Evolutionary conservation across 2,113 vertebrate genomes (phyloP).

Genomic region (Heterotis niloticus): DNA sequence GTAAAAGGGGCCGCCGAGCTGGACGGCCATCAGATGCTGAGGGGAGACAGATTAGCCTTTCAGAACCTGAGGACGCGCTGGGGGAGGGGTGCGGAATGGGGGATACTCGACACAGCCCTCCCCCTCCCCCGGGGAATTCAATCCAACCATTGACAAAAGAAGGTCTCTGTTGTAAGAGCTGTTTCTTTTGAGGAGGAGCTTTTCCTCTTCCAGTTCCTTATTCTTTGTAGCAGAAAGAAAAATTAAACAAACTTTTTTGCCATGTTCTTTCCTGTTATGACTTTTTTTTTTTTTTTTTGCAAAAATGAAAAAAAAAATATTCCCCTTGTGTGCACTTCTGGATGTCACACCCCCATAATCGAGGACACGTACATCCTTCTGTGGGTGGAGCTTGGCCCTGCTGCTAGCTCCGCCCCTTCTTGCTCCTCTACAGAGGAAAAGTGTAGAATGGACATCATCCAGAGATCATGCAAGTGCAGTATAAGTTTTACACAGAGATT

Average conservation of each 20-base stretch:
- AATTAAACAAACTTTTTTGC: slow-evolving; percentile 36
- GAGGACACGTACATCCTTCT: background rate
- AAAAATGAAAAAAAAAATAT: background rate
- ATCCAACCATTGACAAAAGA: slow-evolving; percentile 62
- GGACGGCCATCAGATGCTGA: slow-evolving; percentile 52
- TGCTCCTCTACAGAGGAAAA: background rate
- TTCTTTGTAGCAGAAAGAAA: slow-evolving; percentile 58
- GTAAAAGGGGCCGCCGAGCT: slow-evolving; percentile 48
- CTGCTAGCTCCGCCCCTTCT: too few species aligned
- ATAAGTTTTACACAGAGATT: too few species aligned
- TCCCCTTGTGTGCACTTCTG: background rate
- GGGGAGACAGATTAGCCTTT: slow-evolving; percentile 53
- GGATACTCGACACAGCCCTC: slow-evolving; percentile 44
- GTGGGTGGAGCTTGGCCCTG: too few species aligned
- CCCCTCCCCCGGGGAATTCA: slow-evolving; percentile 60
- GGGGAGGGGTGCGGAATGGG: slow-evolving; percentile 44
- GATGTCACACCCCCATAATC: too few species aligned
- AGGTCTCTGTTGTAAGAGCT: slow-evolving; percentile 48
- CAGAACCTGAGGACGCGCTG: slow-evolving; percentile 44
- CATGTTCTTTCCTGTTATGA: background rate
- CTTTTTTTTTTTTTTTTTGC: too few species aligned
- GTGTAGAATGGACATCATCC: background rate
- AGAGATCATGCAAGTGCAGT: background rate
- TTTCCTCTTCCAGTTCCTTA: slow-evolving; percentile 53
- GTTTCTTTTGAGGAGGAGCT: slow-evolving; percentile 51